Base-by-base conservation (phyloP, 2,113 vertebrate species). In the Dipodomys ordii region DNA sequence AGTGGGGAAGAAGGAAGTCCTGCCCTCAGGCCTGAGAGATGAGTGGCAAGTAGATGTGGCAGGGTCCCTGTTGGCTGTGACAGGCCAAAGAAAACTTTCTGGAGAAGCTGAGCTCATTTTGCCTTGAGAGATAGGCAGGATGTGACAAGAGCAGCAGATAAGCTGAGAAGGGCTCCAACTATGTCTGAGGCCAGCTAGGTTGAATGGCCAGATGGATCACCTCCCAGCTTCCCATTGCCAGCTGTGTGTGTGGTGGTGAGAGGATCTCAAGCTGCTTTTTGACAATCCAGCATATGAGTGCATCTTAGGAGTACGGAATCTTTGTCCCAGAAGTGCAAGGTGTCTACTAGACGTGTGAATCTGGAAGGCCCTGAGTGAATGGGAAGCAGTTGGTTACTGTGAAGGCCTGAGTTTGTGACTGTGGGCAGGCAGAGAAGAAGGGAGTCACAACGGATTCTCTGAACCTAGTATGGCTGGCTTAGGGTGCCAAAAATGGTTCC, bases 381-480 rank as follows among this genome's bases (percentile, higher is more conserved):
- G 35, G 23, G 28, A 19, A 73, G 46, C 28, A 9, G 53, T 27
- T 35, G 60, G n/a, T 27, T 60, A 20, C 19, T 16, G 16, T 30
- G 60, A 53, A 78, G 18, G 2, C 35, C 53, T 44, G 27, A n/a
- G 6, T 11, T 19, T 30, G 19, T 8, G 11, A 18, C 8, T 10
- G 3, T 20, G 12, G 49, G 32, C 25, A 13, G 18, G 35, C 12
- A n/a, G n/a, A 78, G 35, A 80, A 7, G 7, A n/a, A 15, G 32
- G n/a, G 3, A 35, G 57, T 4, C 9, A 27, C 1, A 1, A 1
- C 0, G 8, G 35, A 18, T 18, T 49, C 1, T 65, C 83, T 32
- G 22, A 1, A 57, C 4, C 71, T 68, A 0, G 0, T 20, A 8
- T 44, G 30, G 12, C 28, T 32, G 3, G 13, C 13, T 16, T 1